Evolutionary conservation across 2,888 invertebrate genomes (phyloP), one percentile per base, ranked within the genome.

Genomic region (Tetranychus truncatus): DNA sequence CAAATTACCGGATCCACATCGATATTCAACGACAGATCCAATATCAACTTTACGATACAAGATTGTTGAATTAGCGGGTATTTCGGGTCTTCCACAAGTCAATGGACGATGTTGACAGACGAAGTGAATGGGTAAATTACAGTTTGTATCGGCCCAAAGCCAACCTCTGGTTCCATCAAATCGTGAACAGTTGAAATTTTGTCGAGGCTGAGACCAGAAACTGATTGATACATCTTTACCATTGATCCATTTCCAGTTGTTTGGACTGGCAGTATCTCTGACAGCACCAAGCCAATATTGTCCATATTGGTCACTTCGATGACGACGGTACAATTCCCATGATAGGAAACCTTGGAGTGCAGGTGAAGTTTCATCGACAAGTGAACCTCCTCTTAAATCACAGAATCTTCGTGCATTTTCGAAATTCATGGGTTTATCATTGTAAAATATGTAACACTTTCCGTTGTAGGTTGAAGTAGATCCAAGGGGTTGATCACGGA

Each of bases 221-320:
- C 92, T 92, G 0, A 93, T 89, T 0, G 90, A 88, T 69, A 94
- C 89, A 82, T 92, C 91, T 76, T 90, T 78, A 77, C 80, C 92
- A 80, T 88, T 90, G 72, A 92, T 87, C 93, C 93, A 94, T 81
- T 91, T 89, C 94, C 94, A 94, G 80, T 89, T 88, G 76, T 86
- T 87, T 7, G 87, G 84, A 81, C 91, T 89, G 78, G 88, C 86
- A 5, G 88, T 87, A 82, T 93, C 92, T n/a, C 92, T 86, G 8
- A 91, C 87, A 0, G 92, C 92, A 0, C 93, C 94, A 89, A 94
- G 90, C 94, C 94, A 94, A 82, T 94, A 94, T 80, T 93, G 92
- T 76, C 92, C 93, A 81, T 89, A 91, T 34, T 90, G 89, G 84
- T 94, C 93, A 81, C 90, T 92, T 81, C 91, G 88, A 83, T 94